Percentiles rank a stretch among this genome's conserved stretches.
Evolutionary conservation across 1,140 invertebrate genomes (phyloP).

Genomic region (Tetranychus urticae): DNA sequence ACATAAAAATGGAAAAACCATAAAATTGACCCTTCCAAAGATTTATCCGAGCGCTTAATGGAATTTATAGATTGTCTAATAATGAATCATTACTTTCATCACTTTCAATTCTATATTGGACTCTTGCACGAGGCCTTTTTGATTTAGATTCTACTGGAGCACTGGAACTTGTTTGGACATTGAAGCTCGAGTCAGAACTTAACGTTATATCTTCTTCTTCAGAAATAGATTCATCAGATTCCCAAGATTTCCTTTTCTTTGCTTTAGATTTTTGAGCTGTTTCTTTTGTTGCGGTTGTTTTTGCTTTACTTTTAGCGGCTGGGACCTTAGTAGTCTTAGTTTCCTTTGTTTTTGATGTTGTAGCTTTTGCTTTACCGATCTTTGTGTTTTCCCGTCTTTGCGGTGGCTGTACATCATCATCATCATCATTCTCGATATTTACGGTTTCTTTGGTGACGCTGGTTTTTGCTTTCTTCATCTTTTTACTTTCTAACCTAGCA

Average conservation of each 20-base stretch:
- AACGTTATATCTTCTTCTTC: not conserved
- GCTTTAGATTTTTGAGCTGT: not conserved
- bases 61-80: no score
- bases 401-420: not conserved
- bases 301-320: not conserved
- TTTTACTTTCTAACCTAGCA: no score
- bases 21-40: no score
- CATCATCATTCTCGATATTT: not conserved
- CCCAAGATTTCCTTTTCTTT: not conserved
- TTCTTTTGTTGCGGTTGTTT: not conserved
- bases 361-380: no score
- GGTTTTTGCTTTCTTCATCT: no score
- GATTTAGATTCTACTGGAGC: not conserved
- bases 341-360: not conserved
- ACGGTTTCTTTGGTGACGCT: no score
- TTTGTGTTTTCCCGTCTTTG: constrained; percentile 2
- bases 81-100: not conserved
- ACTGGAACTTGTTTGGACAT: not conserved
- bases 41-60: no score
- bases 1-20: no score
- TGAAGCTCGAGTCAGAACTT: no score
- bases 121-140: not conserved
- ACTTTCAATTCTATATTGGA: not conserved
- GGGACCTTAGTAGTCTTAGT: no score
- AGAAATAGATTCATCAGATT: not conserved